Evolutionary conservation across 2,797 vertebrate species (phyloP), one percentile per base, ranked within the genome.

Genomic region (Sebastes variabilis): DNA sequence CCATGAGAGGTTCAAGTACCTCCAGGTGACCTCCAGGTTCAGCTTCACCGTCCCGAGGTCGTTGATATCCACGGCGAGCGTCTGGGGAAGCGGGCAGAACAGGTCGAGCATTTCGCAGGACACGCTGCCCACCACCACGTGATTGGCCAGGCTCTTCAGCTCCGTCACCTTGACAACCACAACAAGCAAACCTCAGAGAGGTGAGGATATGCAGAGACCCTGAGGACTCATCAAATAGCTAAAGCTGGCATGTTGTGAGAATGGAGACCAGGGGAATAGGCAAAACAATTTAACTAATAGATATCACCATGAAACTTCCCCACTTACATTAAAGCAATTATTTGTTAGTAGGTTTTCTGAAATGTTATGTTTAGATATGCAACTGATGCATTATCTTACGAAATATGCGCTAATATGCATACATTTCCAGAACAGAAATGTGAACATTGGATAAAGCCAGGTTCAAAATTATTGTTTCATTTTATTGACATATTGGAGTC

Each of bases 51-150:
- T 99, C 70, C 98, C 99, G 4, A 99, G 93, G 92, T 99, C 98
- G 0, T 99, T 99, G 94, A 99, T 98, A 77, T 99, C 99, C 88
- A 99, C 99, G 0, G 98, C 99, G 12, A 99, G 98, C 0, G 98
- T 98, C 93, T 99, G 99, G 1, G 99, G 97, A 32, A 99, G 95
- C 1, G 98, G 98, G 0, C 97, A 97, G 87, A 99, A 99, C 54
- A 99, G 95, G 86, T 99, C 98, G 84, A 99, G 97, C 88, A 99
- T 99, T 92, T 99, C 99, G 0, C 99, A 99, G 42, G 97, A 99
- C 78, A 99, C 98, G 0, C 97, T 99, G 83, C 99, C 99, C 85
- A 99, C 99, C 79, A 99, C 96, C 71, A 99, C 98, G 0, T 99
- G 98, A 94, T 98, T 99, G 86, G 98, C 98, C 92, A 99, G 89